phyloP scores from a whole-genome alignment of 2,113 vertebrate species.

The Semnopithecus entellus region DNA sequence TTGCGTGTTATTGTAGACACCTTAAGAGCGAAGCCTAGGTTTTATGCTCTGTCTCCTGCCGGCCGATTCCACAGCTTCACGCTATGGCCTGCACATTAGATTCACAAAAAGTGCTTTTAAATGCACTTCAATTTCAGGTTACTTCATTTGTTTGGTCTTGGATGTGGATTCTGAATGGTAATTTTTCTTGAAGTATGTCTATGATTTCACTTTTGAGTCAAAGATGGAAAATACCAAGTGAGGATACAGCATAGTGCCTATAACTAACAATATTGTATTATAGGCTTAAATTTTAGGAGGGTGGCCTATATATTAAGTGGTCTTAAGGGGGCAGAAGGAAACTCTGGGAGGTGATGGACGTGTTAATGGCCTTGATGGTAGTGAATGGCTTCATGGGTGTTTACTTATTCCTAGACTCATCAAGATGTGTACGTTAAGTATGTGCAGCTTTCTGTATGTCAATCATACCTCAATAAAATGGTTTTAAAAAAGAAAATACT shows the following conservation, averaged over 20 bases:
- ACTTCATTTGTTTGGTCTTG: background rate
- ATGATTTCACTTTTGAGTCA: background rate
- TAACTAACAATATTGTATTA: background rate
- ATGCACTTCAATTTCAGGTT: background rate
- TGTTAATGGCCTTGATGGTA: background rate
- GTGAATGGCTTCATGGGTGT: background rate
- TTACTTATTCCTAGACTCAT: background rate
- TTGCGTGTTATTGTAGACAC: background rate
- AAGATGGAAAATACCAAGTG: background rate
- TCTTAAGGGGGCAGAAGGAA: background rate
- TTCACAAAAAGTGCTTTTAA: background rate
- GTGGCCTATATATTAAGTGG: background rate
- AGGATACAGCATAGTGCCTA: background rate
- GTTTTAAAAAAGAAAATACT: background rate
- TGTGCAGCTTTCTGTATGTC: background rate
- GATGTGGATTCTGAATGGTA: background rate
- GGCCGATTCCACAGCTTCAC: background rate
- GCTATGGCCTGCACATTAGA: background rate
- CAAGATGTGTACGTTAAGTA: background rate
- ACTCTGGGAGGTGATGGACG: background rate
- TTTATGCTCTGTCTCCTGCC: background rate
- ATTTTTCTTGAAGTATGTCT: constrained; percentile 13
- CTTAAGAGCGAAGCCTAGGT: background rate
- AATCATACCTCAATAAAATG: background rate
- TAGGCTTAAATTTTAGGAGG: background rate